Evolutionary conservation across 2,113 vertebrate genomes (phyloP).

Genomic region (Henicopernis longicauda): DNA sequence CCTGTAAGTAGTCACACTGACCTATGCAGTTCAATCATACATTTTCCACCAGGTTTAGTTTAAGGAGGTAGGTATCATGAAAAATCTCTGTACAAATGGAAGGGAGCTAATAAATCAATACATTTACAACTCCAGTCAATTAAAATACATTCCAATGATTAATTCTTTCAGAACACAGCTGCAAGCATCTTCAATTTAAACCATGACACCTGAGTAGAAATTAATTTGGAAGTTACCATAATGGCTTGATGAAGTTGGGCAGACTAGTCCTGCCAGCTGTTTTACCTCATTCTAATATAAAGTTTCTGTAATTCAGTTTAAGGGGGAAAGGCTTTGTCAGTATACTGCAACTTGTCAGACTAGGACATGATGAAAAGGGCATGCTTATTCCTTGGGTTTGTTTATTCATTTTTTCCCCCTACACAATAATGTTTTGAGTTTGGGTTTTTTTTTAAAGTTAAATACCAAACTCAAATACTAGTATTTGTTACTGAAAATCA

Average conservation of each 20-base stretch:
- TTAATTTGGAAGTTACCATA: neutral
- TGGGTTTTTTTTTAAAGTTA: neutral
- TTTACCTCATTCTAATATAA: neutral
- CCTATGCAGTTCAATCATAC: neutral
- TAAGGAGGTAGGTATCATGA: neutral
- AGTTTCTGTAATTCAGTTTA: neutral
- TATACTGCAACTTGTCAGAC: neutral
- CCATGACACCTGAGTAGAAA: neutral
- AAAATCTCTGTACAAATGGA: neutral
- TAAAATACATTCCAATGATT: neutral
- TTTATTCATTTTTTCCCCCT: neutral
- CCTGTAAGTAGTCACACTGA: neutral
- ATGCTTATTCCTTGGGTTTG: neutral
- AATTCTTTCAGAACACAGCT: neutral
- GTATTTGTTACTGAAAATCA: neutral
- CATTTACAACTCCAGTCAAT: neutral
- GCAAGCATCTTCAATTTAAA: neutral
- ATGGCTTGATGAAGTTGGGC: neutral
- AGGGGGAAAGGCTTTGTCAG: neutral
- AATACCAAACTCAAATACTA: neutral
- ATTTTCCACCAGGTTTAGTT: neutral
- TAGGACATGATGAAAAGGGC: neutral
- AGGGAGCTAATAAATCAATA: neutral
- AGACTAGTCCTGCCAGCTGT: neutral
- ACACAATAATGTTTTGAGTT: no score